These are phyloP conservation scores for Erebia ligea DNA, from an alignment of 2,888 invertebrate genomes.

Conservation along the genomic window DNA sequence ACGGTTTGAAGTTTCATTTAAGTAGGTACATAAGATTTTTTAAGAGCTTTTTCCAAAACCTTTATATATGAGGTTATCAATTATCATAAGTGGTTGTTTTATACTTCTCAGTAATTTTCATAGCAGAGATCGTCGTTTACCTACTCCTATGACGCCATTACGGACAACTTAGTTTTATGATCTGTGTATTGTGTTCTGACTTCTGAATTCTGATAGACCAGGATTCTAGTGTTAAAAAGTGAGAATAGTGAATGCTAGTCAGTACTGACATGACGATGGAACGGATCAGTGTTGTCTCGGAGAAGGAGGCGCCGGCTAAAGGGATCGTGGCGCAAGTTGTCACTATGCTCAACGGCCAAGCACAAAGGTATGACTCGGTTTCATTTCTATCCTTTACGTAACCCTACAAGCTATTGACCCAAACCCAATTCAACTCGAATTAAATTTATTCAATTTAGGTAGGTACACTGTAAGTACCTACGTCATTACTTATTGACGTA, in stretches of 20 bases:
- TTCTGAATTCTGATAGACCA: background rate
- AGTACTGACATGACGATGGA: conserved; percentile 71
- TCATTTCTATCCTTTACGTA: background rate
- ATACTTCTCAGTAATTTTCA: conserved; percentile 1
- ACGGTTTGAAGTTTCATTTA: too few relatives aligned
- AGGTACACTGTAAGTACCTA: too few relatives aligned
- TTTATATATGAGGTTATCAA: too few relatives aligned
- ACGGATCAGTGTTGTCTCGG: conserved; percentile 62
- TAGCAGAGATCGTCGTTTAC: too few relatives aligned
- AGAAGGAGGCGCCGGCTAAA: conserved; percentile 75
- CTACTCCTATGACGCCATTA: background rate
- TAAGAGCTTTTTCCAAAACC: background rate
- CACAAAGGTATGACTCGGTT: conserved; percentile 63
- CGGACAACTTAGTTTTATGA: conserved; percentile 4
- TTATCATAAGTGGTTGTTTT: background rate
- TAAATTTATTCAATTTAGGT: too few relatives aligned
- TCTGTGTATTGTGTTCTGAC: background rate
- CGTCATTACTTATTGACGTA: too few relatives aligned
- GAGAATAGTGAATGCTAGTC: conserved; percentile 28
- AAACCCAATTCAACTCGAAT: too few relatives aligned
- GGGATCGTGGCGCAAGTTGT: conserved; percentile 81
- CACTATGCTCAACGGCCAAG: conserved; percentile 79
- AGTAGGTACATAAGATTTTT: too few relatives aligned
- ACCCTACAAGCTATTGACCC: too few relatives aligned
- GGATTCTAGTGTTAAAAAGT: conserved; percentile 1